A percentile compares a stretch with the other conserved stretches of the same genome.
phyloP scores from a whole-genome alignment of 1,140 invertebrate genomes.

The Aplysia californica region DNA sequence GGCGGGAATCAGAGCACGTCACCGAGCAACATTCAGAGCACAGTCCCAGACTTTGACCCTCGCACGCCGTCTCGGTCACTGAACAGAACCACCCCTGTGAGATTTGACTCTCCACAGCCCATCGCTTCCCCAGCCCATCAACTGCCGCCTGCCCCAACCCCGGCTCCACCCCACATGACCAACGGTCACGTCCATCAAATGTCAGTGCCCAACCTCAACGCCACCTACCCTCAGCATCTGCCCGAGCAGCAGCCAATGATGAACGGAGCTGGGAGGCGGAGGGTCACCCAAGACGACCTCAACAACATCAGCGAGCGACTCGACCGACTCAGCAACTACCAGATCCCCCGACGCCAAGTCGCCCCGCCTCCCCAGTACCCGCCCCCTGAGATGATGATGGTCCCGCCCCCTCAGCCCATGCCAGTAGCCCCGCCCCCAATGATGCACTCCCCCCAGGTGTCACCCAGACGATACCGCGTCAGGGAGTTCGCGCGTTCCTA shows the following conservation, averaged over 20 bases:
- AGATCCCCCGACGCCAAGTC: constrained; percentile 39
- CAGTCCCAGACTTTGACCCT: constrained; percentile 34
- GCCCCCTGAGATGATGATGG: neutral
- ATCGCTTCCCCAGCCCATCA: constrained; percentile 27
- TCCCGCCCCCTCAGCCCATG: constrained; percentile 21
- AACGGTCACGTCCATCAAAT: constrained; percentile 38
- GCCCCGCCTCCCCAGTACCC: constrained; percentile 39
- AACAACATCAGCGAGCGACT: constrained; percentile 52
- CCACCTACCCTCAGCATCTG: constrained; percentile 32
- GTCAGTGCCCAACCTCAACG: constrained; percentile 32
- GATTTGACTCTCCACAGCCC: constrained; percentile 30
- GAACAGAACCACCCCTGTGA: constrained; percentile 30
- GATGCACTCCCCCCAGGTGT: neutral
- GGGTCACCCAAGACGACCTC: constrained; percentile 56
- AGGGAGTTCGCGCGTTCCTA: constrained; percentile 45
- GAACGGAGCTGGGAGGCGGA: constrained; percentile 19
- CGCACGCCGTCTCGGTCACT: constrained; percentile 35
- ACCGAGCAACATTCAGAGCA: constrained; percentile 27
- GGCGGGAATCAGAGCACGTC: constrained; percentile 29
- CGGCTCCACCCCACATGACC: neutral
- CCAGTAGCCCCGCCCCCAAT: constrained; percentile 22
- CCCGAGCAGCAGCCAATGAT: constrained; percentile 14
- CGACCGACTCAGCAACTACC: constrained; percentile 51
- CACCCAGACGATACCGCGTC: constrained; percentile 38
- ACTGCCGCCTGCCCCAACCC: neutral